Conservation (phyloP, 2,888 invertebrate genomes). For the Protodeltote pygarga region DNA sequence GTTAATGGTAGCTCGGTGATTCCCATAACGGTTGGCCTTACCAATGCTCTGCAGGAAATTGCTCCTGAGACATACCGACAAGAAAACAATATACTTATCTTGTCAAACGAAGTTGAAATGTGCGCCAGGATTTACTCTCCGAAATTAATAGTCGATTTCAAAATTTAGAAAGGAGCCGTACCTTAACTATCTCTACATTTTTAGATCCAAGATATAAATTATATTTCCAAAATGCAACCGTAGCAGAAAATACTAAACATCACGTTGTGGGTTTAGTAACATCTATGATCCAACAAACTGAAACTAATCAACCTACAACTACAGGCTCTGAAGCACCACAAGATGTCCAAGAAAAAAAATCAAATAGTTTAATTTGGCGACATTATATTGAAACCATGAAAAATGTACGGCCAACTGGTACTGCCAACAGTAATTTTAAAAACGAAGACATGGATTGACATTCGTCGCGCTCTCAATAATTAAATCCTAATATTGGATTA, state of each 20-base stretch:
- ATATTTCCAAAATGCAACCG: constrained; percentile 11
- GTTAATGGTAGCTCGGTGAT: constrained; percentile 10
- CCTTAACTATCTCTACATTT: constrained; percentile 2
- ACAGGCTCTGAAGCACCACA: not conserved
- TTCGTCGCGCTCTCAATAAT: too few species aligned
- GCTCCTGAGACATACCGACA: not conserved
- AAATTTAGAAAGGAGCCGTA: constrained; percentile 8
- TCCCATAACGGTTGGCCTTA: constrained; percentile 9
- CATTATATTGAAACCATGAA: constrained; percentile 16
- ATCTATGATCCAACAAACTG: constrained; percentile 3
- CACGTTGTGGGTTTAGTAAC: constrained; percentile 12
- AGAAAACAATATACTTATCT: constrained; percentile 2
- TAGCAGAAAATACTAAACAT: constrained; percentile 10
- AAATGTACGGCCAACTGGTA: constrained; percentile 18
- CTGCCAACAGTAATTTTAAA: constrained; percentile 7
- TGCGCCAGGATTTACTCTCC: constrained; percentile 2
- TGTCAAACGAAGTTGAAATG: constrained; percentile 3
- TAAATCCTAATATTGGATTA: too few species aligned
- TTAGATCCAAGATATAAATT: constrained; percentile 21
- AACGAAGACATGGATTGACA: too few species aligned
- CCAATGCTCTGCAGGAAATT: constrained; percentile 1
- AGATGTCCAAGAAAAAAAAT: constrained; percentile 4
- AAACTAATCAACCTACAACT: constrained; percentile 1
- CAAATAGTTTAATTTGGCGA: constrained; percentile 12
- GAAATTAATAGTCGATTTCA: constrained; percentile 1